phyloP scores from a whole-genome alignment of 2,797 vertebrate species.

The Florisuga fusca region DNA sequence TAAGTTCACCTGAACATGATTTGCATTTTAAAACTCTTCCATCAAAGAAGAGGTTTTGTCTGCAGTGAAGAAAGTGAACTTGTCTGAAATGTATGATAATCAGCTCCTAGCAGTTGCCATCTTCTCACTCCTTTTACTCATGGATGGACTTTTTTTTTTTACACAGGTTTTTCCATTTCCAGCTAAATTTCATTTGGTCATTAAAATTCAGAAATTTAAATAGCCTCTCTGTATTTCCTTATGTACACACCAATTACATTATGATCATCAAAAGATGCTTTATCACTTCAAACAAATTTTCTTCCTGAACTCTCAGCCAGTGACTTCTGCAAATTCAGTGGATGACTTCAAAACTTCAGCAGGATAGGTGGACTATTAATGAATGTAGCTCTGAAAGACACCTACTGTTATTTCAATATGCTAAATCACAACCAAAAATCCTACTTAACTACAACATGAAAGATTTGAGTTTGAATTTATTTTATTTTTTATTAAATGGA shows the following conservation, averaged over 20 bases:
- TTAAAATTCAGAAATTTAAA: constrained; percentile 25
- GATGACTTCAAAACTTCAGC: background rate
- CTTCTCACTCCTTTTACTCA: constrained; percentile 9
- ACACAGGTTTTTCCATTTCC: background rate
- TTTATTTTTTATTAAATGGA: background rate
- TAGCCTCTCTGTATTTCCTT: background rate
- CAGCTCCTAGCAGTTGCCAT: background rate
- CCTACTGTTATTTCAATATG: background rate
- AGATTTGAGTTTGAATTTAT: background rate
- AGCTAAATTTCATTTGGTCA: background rate
- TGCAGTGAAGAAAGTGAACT: constrained; percentile 17
- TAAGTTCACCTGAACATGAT: constrained; percentile 10
- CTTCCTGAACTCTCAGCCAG: background rate
- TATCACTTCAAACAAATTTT: background rate
- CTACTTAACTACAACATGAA: background rate
- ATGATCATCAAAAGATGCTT: background rate
- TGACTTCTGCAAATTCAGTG: background rate
- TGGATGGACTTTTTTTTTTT: background rate
- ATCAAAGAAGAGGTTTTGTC: constrained; percentile 21
- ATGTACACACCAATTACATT: background rate
- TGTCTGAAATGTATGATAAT: constrained; percentile 52
- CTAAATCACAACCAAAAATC: constrained; percentile 14
- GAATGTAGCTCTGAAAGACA: background rate
- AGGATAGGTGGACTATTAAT: background rate
- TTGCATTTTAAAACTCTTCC: constrained; percentile 25